A percentile compares a stretch with the other conserved stretches of the same genome.
Evolutionary conservation across 2,888 invertebrate species (phyloP).

Genomic region (Halocaridina rubra): DNA sequence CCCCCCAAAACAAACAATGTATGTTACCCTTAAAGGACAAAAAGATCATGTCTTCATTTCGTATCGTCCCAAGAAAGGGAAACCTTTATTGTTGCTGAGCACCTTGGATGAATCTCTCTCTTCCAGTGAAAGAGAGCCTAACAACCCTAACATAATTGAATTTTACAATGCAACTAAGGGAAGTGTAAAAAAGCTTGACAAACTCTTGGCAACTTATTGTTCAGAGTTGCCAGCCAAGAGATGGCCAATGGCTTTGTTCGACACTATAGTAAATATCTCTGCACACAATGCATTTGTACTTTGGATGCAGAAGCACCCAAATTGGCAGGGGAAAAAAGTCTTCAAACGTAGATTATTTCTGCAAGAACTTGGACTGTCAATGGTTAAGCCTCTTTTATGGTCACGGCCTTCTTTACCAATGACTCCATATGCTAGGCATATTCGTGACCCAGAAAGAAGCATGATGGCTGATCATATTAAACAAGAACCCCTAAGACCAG

Average conservation of each 20-base stretch:
- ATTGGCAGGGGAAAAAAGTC: not conserved
- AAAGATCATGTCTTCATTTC: conserved; percentile 1
- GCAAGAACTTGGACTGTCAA: not conserved
- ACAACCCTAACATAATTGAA: not conserved
- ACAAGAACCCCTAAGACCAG: too few relatives aligned
- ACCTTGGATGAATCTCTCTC: not conserved
- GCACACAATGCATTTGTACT: not conserved
- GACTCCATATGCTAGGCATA: too few relatives aligned
- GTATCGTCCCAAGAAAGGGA: not conserved
- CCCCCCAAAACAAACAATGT: not conserved
- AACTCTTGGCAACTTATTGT: not conserved
- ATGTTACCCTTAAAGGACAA: not conserved
- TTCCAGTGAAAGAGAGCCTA: not conserved
- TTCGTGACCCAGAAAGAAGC: too few relatives aligned
- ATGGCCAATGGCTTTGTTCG: not conserved
- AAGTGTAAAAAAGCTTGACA: not conserved
- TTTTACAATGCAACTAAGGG: not conserved
- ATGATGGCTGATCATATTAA: too few relatives aligned
- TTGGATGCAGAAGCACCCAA: not conserved
- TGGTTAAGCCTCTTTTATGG: too few relatives aligned
- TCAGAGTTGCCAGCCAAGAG: not conserved
- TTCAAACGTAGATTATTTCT: not conserved
- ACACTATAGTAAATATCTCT: not conserved
- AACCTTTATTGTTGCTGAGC: not conserved
- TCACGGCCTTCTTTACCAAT: too few relatives aligned